These are phyloP conservation scores for Arvicola amphibius DNA, from an alignment of 2,797 vertebrate species.

Conservation along the genomic window DNA sequence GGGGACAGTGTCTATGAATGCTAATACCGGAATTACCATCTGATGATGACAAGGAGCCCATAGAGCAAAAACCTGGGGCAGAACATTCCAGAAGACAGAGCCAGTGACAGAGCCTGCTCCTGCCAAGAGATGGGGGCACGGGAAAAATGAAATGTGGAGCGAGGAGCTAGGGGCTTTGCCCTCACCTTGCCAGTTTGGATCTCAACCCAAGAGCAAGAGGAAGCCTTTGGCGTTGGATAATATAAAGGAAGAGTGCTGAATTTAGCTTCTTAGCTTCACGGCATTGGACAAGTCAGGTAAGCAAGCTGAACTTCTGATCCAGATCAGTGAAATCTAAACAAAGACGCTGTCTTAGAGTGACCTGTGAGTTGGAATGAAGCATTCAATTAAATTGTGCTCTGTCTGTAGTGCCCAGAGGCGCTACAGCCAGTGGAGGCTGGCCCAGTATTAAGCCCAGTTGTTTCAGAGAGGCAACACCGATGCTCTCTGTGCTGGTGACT, in stretches of 20 bases:
- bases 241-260: background rate
- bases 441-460: fast-evolving
- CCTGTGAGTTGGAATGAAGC: background rate
- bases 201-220: background rate
- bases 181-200: background rate
- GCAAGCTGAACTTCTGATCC: background rate
- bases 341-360: background rate
- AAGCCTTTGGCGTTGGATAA: background rate
- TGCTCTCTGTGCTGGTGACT: background rate
- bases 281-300: background rate
- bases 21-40: background rate
- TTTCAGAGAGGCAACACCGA: background rate
- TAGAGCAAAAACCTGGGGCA: background rate
- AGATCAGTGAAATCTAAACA: background rate
- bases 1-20: background rate
- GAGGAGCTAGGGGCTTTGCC: background rate
- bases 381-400: background rate
- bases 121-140: background rate
- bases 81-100: background rate
- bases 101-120: fast-evolving
- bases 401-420: background rate
- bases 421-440: background rate
- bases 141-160: background rate
- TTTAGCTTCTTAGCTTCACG: background rate
- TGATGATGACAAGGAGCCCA: background rate